phyloP scores from a whole-genome alignment of 2,888 invertebrate species.

The Melanophora roralis region DNA sequence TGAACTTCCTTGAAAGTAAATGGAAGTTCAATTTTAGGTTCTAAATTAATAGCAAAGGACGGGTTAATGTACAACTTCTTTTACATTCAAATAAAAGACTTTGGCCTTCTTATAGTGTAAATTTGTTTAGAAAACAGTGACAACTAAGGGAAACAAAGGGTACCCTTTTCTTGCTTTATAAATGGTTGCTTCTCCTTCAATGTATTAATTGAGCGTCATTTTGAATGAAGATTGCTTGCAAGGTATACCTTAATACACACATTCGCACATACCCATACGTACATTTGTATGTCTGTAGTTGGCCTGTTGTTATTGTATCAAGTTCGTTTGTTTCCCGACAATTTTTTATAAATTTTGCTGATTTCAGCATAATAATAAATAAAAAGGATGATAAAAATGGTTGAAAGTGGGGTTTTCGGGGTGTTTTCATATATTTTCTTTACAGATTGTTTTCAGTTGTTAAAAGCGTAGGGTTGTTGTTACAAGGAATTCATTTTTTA shows the following conservation, averaged over 20 bases:
- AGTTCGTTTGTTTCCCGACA: constrained; percentile 1
- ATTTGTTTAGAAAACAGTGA: too few species aligned
- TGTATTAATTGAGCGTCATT: too few species aligned
- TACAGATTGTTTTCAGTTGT: background rate
- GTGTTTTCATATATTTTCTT: background rate
- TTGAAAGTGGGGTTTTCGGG: background rate
- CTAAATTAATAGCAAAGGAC: too few species aligned
- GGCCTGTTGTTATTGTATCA: constrained; percentile 9
- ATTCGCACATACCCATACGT: background rate
- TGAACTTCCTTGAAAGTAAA: too few species aligned
- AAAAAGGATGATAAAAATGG: constrained; percentile 3
- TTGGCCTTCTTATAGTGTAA: too few species aligned
- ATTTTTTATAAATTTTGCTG: constrained; percentile 22
- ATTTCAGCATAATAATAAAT: background rate
- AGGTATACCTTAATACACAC: background rate
- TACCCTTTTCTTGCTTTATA: too few species aligned
- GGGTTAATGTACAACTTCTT: too few species aligned
- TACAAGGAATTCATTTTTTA: constrained; percentile 21
- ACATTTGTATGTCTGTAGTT: background rate
- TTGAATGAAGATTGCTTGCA: too few species aligned
- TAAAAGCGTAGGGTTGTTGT: constrained; percentile 22
- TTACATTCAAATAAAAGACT: too few species aligned
- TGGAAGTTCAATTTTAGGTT: too few species aligned
- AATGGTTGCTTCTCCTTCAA: too few species aligned
- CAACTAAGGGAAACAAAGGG: too few species aligned